Evolutionary conservation across 1,140 invertebrate genomes (phyloP).

Genomic region (Drosophila virilis): DNA sequence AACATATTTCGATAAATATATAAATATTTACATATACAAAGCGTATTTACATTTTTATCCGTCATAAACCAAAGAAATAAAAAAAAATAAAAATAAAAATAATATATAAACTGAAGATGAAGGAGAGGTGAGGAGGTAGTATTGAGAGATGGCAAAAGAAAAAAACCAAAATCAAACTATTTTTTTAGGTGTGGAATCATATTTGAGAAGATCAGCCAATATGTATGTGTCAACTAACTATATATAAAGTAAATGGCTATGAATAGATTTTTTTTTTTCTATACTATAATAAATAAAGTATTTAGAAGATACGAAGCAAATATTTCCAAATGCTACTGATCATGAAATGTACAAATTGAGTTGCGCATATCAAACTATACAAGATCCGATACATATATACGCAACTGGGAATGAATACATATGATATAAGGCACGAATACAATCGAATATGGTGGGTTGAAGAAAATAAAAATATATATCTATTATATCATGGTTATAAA

Average conservation of each 20-base stretch:
- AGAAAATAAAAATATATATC: not conserved
- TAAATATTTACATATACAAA: constrained; percentile 42
- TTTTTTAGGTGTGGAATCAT: constrained; percentile 26
- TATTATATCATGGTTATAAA: constrained; percentile 1
- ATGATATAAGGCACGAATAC: not conserved
- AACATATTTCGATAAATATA: constrained; percentile 30
- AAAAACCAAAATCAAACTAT: constrained; percentile 17
- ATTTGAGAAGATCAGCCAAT: constrained; percentile 19
- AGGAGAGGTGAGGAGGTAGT: not conserved
- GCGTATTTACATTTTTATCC: constrained; percentile 35
- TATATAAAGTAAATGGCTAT: not conserved
- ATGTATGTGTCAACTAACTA: constrained; percentile 11
- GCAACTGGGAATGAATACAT: constrained; percentile 15
- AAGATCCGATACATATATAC: constrained; percentile 5
- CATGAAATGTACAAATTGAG: constrained; percentile 29
- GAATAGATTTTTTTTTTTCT: constrained; percentile 4
- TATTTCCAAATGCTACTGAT: not conserved
- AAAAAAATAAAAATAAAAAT: not conserved
- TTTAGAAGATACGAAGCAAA: constrained; percentile 1
- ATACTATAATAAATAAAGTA: not conserved
- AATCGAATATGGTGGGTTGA: not conserved
- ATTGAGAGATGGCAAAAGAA: not conserved
- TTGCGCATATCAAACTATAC: constrained; percentile 17
- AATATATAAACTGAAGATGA: constrained; percentile 1
- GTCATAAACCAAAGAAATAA: not conserved